Base-by-base conservation (phyloP, 2,888 invertebrate species). In the Athalia rosae region DNA sequence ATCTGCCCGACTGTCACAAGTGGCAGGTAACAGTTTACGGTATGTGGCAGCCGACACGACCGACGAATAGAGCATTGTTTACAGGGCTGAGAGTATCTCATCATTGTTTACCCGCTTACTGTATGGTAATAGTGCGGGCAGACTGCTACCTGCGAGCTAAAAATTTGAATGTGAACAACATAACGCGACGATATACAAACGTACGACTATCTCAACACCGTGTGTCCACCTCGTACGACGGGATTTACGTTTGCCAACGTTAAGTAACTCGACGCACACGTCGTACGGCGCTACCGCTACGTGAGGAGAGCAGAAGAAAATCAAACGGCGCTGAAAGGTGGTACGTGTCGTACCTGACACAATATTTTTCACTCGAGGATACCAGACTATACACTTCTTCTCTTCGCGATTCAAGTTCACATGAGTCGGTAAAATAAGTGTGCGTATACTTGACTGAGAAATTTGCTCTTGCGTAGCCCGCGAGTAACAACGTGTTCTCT, bases 31-130 rank as follows among this genome's bases (percentile, higher is more conserved):
- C 80, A 84, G 84, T 85, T 86, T 84, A 83, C 83, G 82, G 84
- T 86, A 85, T 82, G 84, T 82, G 80, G 80, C 81, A 84, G 81
- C 81, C 82, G 28, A 28, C 28, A 82, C 82, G 79, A 79, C 80
- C 79, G 79, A 80, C 80, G 82, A 79, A 81, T 81, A 81, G 83
- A 79, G 84, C 84, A 88, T 88, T 88, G 88, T 89, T 86, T 84
- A 81, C 28, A 82, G 82, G 82, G 85, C 83, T 89, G 89, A 87
- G 89, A 89, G 83, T 86, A 87, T 89, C 89, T 85, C 89, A 89
- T 86, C 87, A 89, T 89, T 89, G 89, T 89, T 88, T 58, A 56
- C 43, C n/a, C 45, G 56, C 48, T 64, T 2, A 85, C 82, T 83
- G 86, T 89, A 86, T 86, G 85, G 87, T 86, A 87, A 87, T 83